Evolutionary conservation across 2,113 vertebrate species (phyloP).

Genomic region (Leucoraja erinaceus): DNA sequence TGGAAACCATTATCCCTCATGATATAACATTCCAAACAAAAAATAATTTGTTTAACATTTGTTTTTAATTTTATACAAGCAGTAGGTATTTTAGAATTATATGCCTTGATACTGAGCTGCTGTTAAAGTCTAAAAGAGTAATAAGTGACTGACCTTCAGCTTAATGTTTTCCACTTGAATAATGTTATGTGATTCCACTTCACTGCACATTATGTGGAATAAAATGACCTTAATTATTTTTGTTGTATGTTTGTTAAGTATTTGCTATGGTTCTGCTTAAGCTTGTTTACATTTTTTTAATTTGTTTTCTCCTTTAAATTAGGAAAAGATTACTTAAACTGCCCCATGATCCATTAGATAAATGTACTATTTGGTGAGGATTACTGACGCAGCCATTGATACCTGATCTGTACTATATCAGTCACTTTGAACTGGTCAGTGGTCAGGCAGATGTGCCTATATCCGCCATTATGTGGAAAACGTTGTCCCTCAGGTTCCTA

Average conservation of each 20-base stretch:
- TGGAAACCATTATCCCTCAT: no score
- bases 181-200: neutral
- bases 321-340: neutral
- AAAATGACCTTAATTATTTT: neutral
- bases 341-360: neutral
- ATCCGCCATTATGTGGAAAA: neutral
- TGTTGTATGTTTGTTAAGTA: neutral
- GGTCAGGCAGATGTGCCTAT: neutral
- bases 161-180: neutral
- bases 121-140: neutral
- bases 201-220: neutral
- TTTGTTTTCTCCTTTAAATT: neutral
- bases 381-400: neutral
- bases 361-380: neutral
- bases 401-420: neutral
- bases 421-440: neutral
- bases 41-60: neutral
- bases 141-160: neutral
- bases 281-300: neutral
- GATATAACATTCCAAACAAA: no score
- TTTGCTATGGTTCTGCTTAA: neutral
- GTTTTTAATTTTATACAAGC: neutral
- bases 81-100: neutral
- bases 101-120: no score
- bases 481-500: no score